Evolutionary conservation across 1,140 invertebrate genomes (phyloP), one percentile per base, ranked within the genome.

Genomic region (Diorhabda elongata): DNA sequence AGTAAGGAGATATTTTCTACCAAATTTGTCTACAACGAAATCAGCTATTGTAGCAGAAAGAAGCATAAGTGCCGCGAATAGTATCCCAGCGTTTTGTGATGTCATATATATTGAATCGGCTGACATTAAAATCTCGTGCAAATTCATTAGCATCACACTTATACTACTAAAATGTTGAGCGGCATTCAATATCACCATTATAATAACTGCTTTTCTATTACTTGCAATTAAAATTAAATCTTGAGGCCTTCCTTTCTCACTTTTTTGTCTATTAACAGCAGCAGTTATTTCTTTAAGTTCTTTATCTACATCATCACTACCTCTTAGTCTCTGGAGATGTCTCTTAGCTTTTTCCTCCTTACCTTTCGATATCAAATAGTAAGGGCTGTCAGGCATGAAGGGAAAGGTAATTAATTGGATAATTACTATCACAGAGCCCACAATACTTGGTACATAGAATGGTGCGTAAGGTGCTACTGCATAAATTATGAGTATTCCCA

Each of bases 91-190:
- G 1, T 72, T 59, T 43, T 75, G 67, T 3, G 77, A 66, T 0
- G 71, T 45, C 11, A 82, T 57, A 7, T 70, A 71, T 6, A 64
- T 73, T 5, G 72, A 75, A 42, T 78, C 80, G 47, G 85, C 83
- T 56, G 75, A 60, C 58, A 64, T 67, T 42, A 82, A 84, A 77
- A 82, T 86, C 3, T 77, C 75, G 4, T 83, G 83, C 0, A 85
- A 79, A 71, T 86, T 87, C 71, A 86, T 87, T 70, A 87, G 80
- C 11, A 88, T 81, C 3, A 84, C 85, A 73, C 86, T 81, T 42
- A 83, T 79, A 56, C 83, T 82, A 66, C 74, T 77, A 4, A 82
- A 77, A 69, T 84, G 83, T 71, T 87, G 86, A 66, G 86, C 81
- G 68, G 81, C 76, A 80, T 88, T 85, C 58, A 88, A 75, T 0